A percentile compares a stretch with the other conserved stretches of the same genome.
phyloP scores from a whole-genome alignment of 2,797 vertebrate species.

The Chiloscyllium punctatum region DNA sequence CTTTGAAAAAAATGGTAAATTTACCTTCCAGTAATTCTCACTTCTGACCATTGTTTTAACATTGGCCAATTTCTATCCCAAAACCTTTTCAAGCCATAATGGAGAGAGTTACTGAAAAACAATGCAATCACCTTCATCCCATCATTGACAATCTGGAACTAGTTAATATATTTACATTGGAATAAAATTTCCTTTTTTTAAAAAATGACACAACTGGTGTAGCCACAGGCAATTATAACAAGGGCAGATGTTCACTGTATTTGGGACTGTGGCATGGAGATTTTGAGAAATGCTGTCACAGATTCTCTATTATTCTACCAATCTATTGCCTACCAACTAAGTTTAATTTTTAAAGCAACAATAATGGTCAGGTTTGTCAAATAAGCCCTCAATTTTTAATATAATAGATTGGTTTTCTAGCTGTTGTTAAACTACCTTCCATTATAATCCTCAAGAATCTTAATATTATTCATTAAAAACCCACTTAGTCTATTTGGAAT shows the following conservation, averaged over 20 bases:
- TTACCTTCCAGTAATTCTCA: too few relatives aligned
- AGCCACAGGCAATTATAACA: background rate
- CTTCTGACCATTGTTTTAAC: background rate
- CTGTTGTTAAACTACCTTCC: background rate
- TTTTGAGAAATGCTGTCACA: background rate
- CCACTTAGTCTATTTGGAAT: constrained; percentile 21
- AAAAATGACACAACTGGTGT: background rate
- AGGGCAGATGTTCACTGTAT: background rate
- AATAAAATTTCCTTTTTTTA: background rate
- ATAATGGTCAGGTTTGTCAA: background rate
- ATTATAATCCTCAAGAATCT: constrained; percentile 6
- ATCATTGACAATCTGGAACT: background rate
- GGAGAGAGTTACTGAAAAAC: background rate
- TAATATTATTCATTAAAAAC: background rate
- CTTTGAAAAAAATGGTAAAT: background rate
- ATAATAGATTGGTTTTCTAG: background rate
- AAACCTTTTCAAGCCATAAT: background rate
- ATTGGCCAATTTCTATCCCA: background rate
- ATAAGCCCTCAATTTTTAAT: background rate
- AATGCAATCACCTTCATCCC: background rate
- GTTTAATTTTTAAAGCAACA: background rate
- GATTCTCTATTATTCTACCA: background rate
- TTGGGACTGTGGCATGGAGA: background rate
- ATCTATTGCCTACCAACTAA: background rate
- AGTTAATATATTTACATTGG: background rate